Evolutionary conservation across 2,888 invertebrate genomes (phyloP).

Genomic region (Nycteola revayana): DNA sequence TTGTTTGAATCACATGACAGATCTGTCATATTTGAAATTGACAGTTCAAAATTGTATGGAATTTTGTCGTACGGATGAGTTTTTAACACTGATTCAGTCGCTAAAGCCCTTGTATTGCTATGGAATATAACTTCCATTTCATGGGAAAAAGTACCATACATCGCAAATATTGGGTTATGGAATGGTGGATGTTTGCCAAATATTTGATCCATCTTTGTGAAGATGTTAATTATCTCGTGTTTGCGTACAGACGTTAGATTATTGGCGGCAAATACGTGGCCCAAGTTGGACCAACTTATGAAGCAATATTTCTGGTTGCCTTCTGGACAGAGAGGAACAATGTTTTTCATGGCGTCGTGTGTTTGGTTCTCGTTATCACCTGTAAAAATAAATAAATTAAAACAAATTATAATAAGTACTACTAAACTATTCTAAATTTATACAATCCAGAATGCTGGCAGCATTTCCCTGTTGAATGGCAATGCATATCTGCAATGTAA

Average conservation of each 20-base stretch:
- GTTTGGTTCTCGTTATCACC: conserved; percentile 4
- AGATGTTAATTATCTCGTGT: conserved; percentile 86
- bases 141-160: conserved; percentile 87
- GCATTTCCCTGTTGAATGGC: no score
- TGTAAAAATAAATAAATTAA: conserved; percentile 5
- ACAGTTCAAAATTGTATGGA: conserved; percentile 64
- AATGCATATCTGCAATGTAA: no score
- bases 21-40: conserved; percentile 42
- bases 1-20: conserved; percentile 31
- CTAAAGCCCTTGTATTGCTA: conserved; percentile 71
- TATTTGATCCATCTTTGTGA: conserved; percentile 85
- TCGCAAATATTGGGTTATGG: conserved; percentile 84
- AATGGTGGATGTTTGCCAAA: conserved; percentile 84
- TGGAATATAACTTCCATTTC: conserved; percentile 85
- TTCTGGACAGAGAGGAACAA: conserved; percentile 82
- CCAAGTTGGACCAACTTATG: conserved; percentile 85
- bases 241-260: conserved; percentile 79
- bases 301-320: conserved; percentile 79
- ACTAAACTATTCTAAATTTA: no score
- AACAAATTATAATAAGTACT: no score
- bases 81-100: conserved; percentile 46
- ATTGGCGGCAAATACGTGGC: conserved; percentile 84
- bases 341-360: conserved; percentile 47
- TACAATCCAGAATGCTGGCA: no score
- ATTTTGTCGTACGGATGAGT: conserved; percentile 60